Evolutionary conservation across 2,888 invertebrate genomes (phyloP).

Genomic region (Meiosimyza decipiens): DNA sequence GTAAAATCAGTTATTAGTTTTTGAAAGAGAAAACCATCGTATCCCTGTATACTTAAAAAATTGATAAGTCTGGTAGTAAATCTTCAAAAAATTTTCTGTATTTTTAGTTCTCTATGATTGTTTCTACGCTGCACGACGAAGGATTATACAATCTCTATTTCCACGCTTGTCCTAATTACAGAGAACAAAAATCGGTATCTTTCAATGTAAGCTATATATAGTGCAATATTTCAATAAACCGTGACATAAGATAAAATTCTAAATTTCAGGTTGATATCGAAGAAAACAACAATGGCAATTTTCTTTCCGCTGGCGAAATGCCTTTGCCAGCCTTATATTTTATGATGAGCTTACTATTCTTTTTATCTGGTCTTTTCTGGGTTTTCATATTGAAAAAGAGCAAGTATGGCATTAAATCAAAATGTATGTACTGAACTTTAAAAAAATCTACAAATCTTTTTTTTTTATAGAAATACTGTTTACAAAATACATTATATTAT

Average conservation of each 20-base stretch:
- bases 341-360: constrained; percentile 90
- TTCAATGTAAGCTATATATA: constrained; percentile 64
- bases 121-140: constrained; percentile 81
- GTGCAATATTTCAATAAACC: neutral
- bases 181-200: constrained; percentile 68
- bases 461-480: constrained; percentile 76
- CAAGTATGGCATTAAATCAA: constrained; percentile 68
- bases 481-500: constrained; percentile 97
- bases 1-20: too few relatives aligned
- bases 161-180: constrained; percentile 88
- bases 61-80: neutral
- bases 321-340: constrained; percentile 93
- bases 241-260: neutral
- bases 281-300: constrained; percentile 87
- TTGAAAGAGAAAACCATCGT: too few relatives aligned
- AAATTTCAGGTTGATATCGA: constrained; percentile 81
- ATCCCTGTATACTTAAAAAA: too few relatives aligned
- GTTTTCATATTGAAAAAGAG: constrained; percentile 85
- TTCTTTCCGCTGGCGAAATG: constrained; percentile 95
- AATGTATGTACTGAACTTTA: neutral
- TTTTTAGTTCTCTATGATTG: constrained; percentile 79
- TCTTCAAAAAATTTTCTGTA: neutral
- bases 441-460: constrained; percentile 1
- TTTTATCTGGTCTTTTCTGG: constrained; percentile 92
- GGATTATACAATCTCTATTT: constrained; percentile 96